Conservation (phyloP, 2,888 invertebrate species). For the Calliopum simillimum region DNA sequence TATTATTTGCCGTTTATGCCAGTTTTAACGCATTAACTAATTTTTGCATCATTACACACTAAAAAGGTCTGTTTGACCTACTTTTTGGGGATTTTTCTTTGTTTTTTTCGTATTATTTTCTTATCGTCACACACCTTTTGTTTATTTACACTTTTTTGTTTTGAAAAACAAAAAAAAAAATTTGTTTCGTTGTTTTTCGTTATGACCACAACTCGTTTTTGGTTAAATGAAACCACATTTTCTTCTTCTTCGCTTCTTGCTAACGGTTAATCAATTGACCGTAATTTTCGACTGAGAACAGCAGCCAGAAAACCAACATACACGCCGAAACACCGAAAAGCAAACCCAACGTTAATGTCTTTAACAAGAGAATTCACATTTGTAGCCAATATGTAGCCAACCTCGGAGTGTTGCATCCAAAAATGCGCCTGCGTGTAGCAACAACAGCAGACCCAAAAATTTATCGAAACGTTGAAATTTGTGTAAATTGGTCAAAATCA, state of each 20-base stretch:
- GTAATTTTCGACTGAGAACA: no score
- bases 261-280: no score
- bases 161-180: neutral
- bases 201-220: no score
- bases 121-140: neutral
- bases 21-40: neutral
- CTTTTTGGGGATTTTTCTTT: neutral
- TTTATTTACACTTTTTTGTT: neutral
- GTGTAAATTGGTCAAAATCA: constrained; percentile 41
- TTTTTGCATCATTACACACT: neutral
- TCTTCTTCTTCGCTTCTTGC: no score
- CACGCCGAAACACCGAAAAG: neutral
- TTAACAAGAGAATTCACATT: neutral
- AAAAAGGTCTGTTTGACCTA: neutral
- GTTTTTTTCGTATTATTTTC: neutral
- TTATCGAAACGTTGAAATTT: constrained; percentile 30
- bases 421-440: constrained; percentile 37
- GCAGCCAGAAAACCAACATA: neutral
- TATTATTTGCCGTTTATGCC: neutral
- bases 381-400: constrained; percentile 25
- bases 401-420: constrained; percentile 35
- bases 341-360: neutral
- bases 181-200: neutral
- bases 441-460: constrained; percentile 29
- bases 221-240: no score